Conservation (phyloP, 2,113 vertebrate species). For the Podiceps cristatus region DNA sequence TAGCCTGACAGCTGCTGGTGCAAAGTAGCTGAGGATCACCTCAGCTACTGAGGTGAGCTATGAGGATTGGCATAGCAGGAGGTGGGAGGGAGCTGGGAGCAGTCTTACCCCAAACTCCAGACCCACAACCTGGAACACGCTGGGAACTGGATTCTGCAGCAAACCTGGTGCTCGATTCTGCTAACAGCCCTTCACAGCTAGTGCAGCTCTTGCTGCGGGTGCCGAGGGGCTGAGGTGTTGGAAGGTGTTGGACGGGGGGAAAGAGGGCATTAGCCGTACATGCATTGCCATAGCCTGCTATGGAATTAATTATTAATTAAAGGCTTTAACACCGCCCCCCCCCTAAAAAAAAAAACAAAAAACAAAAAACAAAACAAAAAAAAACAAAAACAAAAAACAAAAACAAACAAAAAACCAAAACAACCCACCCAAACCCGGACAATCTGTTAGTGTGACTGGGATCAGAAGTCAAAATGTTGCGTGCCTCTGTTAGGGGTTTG, state of each 20-base stretch:
- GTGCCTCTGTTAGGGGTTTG: neutral
- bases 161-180: accelerated
- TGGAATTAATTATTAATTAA: neutral
- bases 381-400: neutral
- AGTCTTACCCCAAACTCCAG: neutral
- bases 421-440: neutral
- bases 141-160: neutral
- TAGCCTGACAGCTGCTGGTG: neutral
- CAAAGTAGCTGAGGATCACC: neutral
- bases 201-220: neutral
- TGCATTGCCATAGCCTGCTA: neutral
- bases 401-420: neutral
- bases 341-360: no score
- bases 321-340: no score
- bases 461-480: neutral
- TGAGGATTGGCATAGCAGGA: neutral
- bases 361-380: neutral
- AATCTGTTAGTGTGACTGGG: neutral
- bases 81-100: neutral
- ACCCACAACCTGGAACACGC: neutral
- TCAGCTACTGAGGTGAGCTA: no score
- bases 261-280: neutral
- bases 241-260: neutral
- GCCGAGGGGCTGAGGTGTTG: neutral
- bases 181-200: neutral